A percentile compares a stretch with the other conserved stretches of the same genome.
phyloP scores from a whole-genome alignment of 2,113 vertebrate species.

The Chaenogobius annularis region DNA sequence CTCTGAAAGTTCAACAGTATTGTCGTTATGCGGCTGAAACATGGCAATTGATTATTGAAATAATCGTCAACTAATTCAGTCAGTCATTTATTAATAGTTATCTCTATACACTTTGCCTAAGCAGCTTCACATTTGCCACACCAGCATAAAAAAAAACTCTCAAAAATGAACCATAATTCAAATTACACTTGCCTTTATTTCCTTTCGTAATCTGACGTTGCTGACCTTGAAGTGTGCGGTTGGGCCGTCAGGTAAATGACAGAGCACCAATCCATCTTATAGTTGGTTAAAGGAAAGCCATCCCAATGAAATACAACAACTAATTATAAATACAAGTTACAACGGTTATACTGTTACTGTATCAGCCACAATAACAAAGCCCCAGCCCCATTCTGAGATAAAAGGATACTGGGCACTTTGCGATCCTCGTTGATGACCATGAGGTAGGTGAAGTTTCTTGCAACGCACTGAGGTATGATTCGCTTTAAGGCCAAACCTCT shows the following conservation, averaged over 20 bases:
- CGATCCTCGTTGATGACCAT: constrained; percentile 95
- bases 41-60: too few relatives aligned
- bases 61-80: too few relatives aligned
- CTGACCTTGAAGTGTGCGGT: constrained; percentile 98
- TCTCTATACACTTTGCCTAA: too few relatives aligned
- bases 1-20: constrained; percentile 70
- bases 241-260: constrained; percentile 93
- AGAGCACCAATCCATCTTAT: constrained; percentile 92
- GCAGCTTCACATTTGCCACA: too few relatives aligned
- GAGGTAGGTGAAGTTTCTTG: constrained; percentile 91
- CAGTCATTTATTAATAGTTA: too few relatives aligned
- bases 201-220: constrained; percentile 91
- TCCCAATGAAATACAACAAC: neutral
- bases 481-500: constrained; percentile 94
- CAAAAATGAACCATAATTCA: neutral
- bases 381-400: neutral
- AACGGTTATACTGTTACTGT: too few relatives aligned
- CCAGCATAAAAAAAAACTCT: too few relatives aligned
- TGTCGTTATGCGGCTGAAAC: neutral
- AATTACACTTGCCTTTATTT: constrained; percentile 85
- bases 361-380: too few relatives aligned
- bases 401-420: constrained; percentile 94
- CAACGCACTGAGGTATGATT: constrained; percentile 91
- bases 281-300: constrained; percentile 68
- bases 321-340: neutral